phyloP scores from a whole-genome alignment of 2,888 invertebrate genomes.

The Stenolophus ochropezus region DNA sequence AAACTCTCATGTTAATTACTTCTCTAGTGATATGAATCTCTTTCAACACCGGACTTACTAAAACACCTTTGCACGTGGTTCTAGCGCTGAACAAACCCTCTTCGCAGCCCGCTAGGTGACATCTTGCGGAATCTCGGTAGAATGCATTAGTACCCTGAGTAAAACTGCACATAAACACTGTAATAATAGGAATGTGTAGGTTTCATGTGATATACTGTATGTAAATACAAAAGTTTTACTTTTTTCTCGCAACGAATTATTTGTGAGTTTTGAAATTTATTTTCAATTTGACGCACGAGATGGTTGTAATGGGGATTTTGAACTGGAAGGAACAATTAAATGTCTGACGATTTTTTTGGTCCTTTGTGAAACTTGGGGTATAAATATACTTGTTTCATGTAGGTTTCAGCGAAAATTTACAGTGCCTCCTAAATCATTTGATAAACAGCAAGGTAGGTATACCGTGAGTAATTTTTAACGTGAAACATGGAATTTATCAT shows the following conservation, averaged over 20 bases:
- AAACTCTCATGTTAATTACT: constrained; percentile 54
- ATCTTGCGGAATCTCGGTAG: background rate
- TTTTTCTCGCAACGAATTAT: constrained; percentile 1
- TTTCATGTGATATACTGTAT: constrained; percentile 21
- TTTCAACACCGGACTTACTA: background rate
- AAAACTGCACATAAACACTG: constrained; percentile 3
- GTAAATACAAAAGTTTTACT: constrained; percentile 3
- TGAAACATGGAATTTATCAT: too few relatives aligned
- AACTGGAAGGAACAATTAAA: background rate
- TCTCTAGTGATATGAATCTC: constrained; percentile 7
- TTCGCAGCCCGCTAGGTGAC: background rate
- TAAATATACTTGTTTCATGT: too few relatives aligned
- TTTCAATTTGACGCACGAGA: background rate
- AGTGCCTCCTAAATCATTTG: too few relatives aligned
- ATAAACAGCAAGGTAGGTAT: too few relatives aligned
- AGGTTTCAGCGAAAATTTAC: too few relatives aligned
- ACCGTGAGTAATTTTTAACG: too few relatives aligned
- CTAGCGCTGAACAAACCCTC: background rate
- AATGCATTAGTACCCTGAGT: constrained; percentile 16
- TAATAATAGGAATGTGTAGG: constrained; percentile 22
- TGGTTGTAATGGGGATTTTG: background rate
- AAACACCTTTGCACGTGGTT: background rate
- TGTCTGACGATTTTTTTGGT: background rate
- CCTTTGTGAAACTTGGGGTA: too few relatives aligned
- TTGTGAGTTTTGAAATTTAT: background rate